phyloP scores from a whole-genome alignment of 1,140 invertebrate genomes.

The Chrysopa pallens region DNA sequence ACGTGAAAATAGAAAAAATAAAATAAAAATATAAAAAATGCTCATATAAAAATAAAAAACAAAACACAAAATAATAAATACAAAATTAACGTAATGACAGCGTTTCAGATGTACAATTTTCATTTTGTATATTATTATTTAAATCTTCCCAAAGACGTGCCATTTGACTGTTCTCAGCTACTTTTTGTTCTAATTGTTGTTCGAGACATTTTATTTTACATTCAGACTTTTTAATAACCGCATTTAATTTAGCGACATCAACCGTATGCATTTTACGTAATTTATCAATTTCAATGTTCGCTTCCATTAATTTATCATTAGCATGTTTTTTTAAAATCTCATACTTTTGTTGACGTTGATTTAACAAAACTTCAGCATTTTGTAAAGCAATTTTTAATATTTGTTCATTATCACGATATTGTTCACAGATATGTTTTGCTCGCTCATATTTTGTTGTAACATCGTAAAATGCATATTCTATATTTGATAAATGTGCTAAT shows the following conservation, averaged over 20 bases:
- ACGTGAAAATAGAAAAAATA: too few relatives aligned
- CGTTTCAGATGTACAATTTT: too few relatives aligned
- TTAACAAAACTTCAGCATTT: conserved; percentile 11
- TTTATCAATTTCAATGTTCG: conserved; percentile 6
- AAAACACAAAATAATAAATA: too few relatives aligned
- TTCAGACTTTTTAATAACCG: background rate
- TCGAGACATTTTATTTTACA: too few relatives aligned
- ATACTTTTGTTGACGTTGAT: conserved; percentile 8
- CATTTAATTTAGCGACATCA: background rate
- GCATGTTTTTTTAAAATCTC: conserved; percentile 8
- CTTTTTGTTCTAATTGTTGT: too few relatives aligned
- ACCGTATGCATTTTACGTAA: conserved; percentile 4
- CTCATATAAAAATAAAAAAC: too few relatives aligned
- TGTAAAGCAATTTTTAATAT: conserved; percentile 9
- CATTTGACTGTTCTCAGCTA: too few relatives aligned
- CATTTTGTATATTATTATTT: too few relatives aligned
- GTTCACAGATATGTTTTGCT: conserved; percentile 12
- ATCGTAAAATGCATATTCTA: conserved; percentile 11
- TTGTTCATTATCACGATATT: conserved; percentile 12
- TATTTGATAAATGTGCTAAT: conserved; percentile 5
- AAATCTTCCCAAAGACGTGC: too few relatives aligned
- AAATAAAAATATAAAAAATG: too few relatives aligned
- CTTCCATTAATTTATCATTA: conserved; percentile 7
- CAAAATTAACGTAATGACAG: too few relatives aligned
- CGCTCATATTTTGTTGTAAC: conserved; percentile 14